Base-by-base conservation (phyloP, 2,888 invertebrate species). In the Nemapogon koenigi region DNA sequence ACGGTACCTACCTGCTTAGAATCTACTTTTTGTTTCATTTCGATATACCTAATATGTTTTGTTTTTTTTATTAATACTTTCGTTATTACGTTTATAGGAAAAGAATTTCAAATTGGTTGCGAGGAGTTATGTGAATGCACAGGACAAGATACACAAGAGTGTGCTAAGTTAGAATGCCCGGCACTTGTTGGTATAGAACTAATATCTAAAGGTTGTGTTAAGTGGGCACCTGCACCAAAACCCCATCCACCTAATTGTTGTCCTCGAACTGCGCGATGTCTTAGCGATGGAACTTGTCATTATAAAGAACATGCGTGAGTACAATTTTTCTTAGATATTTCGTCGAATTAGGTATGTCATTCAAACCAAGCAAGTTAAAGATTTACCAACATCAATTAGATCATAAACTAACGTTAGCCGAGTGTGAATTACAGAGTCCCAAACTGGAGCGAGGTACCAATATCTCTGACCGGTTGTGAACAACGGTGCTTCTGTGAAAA, bases 401-500 rank as follows among this genome's bases (percentile, higher is more conserved):
- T 22, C 6, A 10, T 22, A 22, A 28, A n/a, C 7, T 28, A 4
- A 28, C 7, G 28, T 22, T 28, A 28, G 11, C 16, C 10, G n/a
- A 14, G n/a, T 39, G 30, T n/a, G 17, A 37, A 43, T 46, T 60
- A 41, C 46, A 81, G 80, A 13, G 83, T 86, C 43, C 83, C 82
- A 25, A 93, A 94, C 62, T 93, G 91, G 88, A 88, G 89, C 39
- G 88, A 89, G 50, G 85, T 95, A 31, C 94, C 94, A 0, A 69
- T 83, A 6, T 84, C 88, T 38, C 68, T 94, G 2, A 90, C 91
- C 8, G 91, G 93, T 36, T 95, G 94, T 55, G 91, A 93, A 44
- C 84, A 89, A 48, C 83, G 89, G 48, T 95, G 94, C 56, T 91
- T 87, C 59, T 95, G 94, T 56, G 91, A 94, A 60, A 88, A 89